Evolutionary conservation across 2,797 vertebrate genomes (phyloP).

Genomic region (Poecile montanus): DNA sequence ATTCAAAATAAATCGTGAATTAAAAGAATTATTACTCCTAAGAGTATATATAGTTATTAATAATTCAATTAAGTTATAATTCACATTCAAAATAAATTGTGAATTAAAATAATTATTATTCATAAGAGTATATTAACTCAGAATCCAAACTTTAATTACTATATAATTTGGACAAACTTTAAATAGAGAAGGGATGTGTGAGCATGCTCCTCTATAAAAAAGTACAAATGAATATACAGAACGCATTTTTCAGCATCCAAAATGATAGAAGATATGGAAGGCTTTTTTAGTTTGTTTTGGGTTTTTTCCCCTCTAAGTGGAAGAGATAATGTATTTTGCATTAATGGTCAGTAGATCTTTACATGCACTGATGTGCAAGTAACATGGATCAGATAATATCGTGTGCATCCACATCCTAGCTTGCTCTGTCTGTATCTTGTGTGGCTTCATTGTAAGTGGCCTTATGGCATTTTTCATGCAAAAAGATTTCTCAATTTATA

Average conservation of each 20-base stretch:
- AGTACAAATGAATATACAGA: background rate
- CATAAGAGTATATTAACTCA: background rate
- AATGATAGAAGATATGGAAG: background rate
- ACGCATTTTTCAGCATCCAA: background rate
- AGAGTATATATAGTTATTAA: background rate
- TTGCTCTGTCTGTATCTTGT: background rate
- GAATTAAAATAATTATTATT: constrained; percentile 22
- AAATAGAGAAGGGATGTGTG: background rate
- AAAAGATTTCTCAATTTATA: background rate
- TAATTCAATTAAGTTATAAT: constrained; percentile 23
- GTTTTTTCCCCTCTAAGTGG: fast-evolving
- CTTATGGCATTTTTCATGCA: background rate
- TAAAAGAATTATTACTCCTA: background rate
- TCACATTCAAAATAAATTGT: constrained; percentile 22
- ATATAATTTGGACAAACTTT: constrained; percentile 17
- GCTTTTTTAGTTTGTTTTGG: background rate
- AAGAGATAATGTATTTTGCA: background rate
- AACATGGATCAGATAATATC: background rate
- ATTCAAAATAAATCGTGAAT: constrained; percentile 38
- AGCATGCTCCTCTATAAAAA: background rate
- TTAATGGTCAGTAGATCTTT: background rate
- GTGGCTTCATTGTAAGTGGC: background rate
- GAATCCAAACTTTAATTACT: constrained; percentile 24
- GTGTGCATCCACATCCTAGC: background rate
- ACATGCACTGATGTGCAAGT: background rate